Conservation (phyloP, 92 coral and sea anemone species). For the Phenganax stokvisi region DNA sequence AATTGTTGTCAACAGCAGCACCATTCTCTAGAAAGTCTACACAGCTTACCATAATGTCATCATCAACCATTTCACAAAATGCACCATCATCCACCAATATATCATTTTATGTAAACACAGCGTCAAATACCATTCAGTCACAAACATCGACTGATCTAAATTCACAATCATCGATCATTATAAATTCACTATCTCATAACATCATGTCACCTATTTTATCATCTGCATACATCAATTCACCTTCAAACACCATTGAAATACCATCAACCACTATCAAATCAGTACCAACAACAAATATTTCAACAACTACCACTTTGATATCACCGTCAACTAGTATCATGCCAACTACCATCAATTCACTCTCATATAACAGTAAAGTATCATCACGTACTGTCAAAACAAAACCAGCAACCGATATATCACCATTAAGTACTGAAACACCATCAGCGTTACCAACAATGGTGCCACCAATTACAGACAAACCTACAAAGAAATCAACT, state of each 20-base stretch:
- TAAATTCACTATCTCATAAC: too few relatives aligned
- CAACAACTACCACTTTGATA: neutral
- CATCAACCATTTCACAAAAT: neutral
- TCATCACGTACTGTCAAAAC: too few relatives aligned
- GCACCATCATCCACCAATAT: neutral
- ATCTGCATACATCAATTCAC: too few relatives aligned
- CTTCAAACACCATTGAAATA: neutral
- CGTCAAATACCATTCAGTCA: neutral
- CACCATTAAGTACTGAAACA: too few relatives aligned
- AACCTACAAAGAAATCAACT: neutral
- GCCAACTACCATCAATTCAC: too few relatives aligned
- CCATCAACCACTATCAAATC: neutral
- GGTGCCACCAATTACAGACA: neutral
- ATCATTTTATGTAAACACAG: neutral
- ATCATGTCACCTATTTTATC: too few relatives aligned
- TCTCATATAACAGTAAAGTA: too few relatives aligned
- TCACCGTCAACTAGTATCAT: too few relatives aligned
- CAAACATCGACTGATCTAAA: too few relatives aligned
- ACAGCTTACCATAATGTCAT: neutral
- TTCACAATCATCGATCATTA: too few relatives aligned
- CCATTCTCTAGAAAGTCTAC: neutral
- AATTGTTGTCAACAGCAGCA: neutral
- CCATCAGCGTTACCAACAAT: neutral
- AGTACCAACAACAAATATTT: neutral
- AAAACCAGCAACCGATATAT: too few relatives aligned